A percentile compares a stretch with the other conserved stretches of the same genome.
Conservation (phyloP, 2,113 vertebrate species). For the Stegastes partitus region DNA sequence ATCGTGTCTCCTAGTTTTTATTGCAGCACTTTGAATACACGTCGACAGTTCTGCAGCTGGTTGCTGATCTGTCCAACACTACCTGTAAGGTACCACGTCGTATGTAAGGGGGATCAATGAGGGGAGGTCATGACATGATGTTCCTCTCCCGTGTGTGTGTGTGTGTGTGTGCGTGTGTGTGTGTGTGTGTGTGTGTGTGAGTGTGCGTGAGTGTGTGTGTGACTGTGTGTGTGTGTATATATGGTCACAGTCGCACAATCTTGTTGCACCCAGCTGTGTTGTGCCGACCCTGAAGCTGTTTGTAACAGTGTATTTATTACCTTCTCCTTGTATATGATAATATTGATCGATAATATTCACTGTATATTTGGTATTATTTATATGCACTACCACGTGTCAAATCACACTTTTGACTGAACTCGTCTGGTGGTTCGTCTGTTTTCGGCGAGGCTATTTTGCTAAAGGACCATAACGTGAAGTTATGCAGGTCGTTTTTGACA, state of each 20-base stretch:
- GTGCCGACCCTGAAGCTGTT: slow-evolving; percentile 88
- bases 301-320: slow-evolving; percentile 97
- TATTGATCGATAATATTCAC: slow-evolving; percentile 91
- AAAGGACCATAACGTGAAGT: slow-evolving; percentile 44
- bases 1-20: slow-evolving; percentile 57
- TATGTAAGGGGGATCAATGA: slow-evolving; percentile 50
- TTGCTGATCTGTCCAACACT: slow-evolving; percentile 71
- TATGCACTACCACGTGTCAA: slow-evolving; percentile 90
- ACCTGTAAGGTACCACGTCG: slow-evolving; percentile 77
- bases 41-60: slow-evolving; percentile 70
- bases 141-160: slow-evolving; percentile 23
- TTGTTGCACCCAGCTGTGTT: slow-evolving; percentile 87
- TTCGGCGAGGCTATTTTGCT: slow-evolving; percentile 58
- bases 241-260: slow-evolving; percentile 75
- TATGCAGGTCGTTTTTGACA: slow-evolving; percentile 47
- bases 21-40: slow-evolving; percentile 76
- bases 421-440: slow-evolving; percentile 56
- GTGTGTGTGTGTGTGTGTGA: slow-evolving; percentile 16
- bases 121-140: slow-evolving; percentile 39
- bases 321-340: slow-evolving; percentile 80
- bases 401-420: slow-evolving; percentile 82
- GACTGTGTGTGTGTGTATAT: slow-evolving; percentile 2
- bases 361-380: slow-evolving; percentile 96
- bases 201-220: slow-evolving; percentile 26
- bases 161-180: slow-evolving; percentile 32